These are phyloP conservation scores for Caranx melampygus DNA, from an alignment of 2,113 vertebrate species.

Conservation along the genomic window DNA sequence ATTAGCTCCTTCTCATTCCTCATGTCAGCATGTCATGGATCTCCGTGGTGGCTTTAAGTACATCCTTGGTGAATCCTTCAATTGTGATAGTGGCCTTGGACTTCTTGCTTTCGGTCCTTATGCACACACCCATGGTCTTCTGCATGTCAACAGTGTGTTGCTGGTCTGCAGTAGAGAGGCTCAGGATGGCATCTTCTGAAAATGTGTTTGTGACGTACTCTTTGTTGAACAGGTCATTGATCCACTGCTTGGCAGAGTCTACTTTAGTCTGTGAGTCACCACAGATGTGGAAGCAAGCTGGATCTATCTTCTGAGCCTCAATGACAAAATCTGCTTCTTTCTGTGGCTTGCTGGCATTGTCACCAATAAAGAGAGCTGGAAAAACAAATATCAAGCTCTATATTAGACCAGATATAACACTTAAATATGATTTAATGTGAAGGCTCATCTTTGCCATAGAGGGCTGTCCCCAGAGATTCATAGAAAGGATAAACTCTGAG, in stretches of 20 bases:
- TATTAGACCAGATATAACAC: neutral
- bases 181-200: slow-evolving; percentile 75
- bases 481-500: slow-evolving; percentile 89
- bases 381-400: neutral
- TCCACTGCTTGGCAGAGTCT: slow-evolving; percentile 72
- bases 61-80: slow-evolving; percentile 84
- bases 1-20: slow-evolving; percentile 70
- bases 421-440: slow-evolving; percentile 61
- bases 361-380: slow-evolving; percentile 20
- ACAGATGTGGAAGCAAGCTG: slow-evolving; percentile 87
- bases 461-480: slow-evolving; percentile 82
- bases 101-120: slow-evolving; percentile 66
- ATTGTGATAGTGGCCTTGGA: slow-evolving; percentile 72
- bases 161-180: slow-evolving; percentile 75
- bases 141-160: slow-evolving; percentile 81
- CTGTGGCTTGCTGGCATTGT: slow-evolving; percentile 32
- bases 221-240: slow-evolving; percentile 78
- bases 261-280: slow-evolving; percentile 77
- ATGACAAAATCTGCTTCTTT: slow-evolving; percentile 45
- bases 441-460: slow-evolving; percentile 88
- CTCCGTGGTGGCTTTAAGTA: slow-evolving; percentile 69
- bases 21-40: slow-evolving; percentile 83
- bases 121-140: slow-evolving; percentile 72
- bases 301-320: slow-evolving; percentile 67
- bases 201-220: slow-evolving; percentile 73